A percentile compares a stretch with the other conserved stretches of the same genome.
phyloP scores from a whole-genome alignment of 2,113 vertebrate genomes.

The Muntiacus muntjak region DNA sequence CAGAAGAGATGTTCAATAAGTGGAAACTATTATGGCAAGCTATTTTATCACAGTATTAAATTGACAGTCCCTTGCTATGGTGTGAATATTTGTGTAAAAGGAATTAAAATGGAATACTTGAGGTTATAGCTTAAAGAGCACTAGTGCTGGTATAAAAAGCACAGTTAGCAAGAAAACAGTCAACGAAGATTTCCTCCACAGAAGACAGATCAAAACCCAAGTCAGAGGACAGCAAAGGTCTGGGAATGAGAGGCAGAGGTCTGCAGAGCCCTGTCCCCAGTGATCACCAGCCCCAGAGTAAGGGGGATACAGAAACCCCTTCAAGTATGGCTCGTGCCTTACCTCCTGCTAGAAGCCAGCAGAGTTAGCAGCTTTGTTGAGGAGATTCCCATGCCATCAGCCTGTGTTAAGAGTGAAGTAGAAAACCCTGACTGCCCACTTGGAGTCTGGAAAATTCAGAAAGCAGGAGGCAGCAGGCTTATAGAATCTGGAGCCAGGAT shows the following conservation, averaged over 20 bases:
- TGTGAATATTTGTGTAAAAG: not conserved
- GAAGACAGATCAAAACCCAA: no score
- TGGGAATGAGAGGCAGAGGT: not conserved
- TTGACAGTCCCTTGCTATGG: not conserved
- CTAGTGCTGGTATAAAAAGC: no score
- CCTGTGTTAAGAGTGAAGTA: rapidly evolving
- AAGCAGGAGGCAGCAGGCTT: not conserved
- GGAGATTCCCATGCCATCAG: not conserved
- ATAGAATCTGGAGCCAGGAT: not conserved
- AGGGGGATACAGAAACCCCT: not conserved
- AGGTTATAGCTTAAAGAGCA: not conserved
- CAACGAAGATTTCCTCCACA: no score
- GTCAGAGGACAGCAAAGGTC: no score
- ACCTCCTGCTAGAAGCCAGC: not conserved
- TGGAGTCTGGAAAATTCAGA: not conserved
- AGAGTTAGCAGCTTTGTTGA: not conserved
- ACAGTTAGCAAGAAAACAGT: not conserved
- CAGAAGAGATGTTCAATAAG: not conserved
- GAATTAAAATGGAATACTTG: not conserved
- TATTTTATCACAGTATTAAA: not conserved
- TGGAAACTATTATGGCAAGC: not conserved
- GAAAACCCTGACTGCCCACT: not conserved
- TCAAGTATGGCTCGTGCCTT: not conserved
- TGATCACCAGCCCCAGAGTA: not conserved
- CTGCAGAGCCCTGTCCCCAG: not conserved